phyloP scores from a whole-genome alignment of 2,888 invertebrate genomes.

The Dorcus hopei region DNA sequence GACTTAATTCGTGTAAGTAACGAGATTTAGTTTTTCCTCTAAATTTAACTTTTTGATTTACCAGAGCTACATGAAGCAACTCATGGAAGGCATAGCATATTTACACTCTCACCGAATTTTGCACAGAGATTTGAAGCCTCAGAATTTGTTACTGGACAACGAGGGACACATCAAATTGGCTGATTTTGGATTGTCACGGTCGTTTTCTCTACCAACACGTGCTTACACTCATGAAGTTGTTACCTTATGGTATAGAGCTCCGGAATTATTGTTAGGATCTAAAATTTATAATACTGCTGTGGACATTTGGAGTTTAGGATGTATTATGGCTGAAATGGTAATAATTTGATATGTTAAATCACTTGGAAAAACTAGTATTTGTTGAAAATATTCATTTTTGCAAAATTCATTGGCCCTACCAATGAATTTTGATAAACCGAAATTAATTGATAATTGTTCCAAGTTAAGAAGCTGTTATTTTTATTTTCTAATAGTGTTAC shows the following conservation, averaged over 20 bases:
- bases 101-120: slow-evolving; percentile 87
- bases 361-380: too few relatives aligned
- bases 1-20: slow-evolving; percentile 64
- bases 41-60: slow-evolving; percentile 14
- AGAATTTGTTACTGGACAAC: slow-evolving; percentile 87
- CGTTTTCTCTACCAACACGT: slow-evolving; percentile 87
- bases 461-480: too few relatives aligned
- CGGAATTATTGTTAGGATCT: slow-evolving; percentile 90
- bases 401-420: neutral
- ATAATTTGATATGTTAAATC: slow-evolving; percentile 20
- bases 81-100: slow-evolving; percentile 82
- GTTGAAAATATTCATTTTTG: too few relatives aligned
- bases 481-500: too few relatives aligned
- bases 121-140: slow-evolving; percentile 93
- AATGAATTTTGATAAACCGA: neutral
- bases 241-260: slow-evolving; percentile 96
- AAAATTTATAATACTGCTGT: slow-evolving; percentile 88
- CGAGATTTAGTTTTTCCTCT: neutral
- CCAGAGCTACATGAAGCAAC: slow-evolving; percentile 81
- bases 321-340: slow-evolving; percentile 96
- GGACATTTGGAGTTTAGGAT: slow-evolving; percentile 95
- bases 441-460: neutral
- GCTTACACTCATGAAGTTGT: slow-evolving; percentile 95
- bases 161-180: slow-evolving; percentile 89
- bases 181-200: slow-evolving; percentile 94